Evolutionary conservation across 2,888 invertebrate species (phyloP).

Genomic region (Steinernema hermaphroditum): DNA sequence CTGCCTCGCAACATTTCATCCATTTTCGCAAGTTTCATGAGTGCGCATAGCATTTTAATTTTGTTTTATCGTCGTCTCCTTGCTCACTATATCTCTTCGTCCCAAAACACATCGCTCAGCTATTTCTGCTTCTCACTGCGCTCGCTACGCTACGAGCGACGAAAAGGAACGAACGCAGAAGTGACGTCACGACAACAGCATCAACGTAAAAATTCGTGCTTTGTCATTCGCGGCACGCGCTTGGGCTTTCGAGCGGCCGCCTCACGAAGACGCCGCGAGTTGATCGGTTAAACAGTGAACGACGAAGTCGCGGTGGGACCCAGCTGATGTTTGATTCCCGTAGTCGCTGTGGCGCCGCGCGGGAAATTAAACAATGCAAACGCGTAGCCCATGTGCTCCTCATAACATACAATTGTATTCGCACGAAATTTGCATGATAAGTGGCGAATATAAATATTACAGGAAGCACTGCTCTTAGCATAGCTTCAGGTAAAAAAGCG

Average conservation of each 20-base stretch:
- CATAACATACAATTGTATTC: too few species aligned
- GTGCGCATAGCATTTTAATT: too few species aligned
- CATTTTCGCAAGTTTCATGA: too few species aligned
- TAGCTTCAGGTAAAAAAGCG: too few species aligned
- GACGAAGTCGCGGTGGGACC: neutral
- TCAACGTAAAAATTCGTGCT: conserved; percentile 17
- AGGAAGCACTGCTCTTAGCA: too few species aligned
- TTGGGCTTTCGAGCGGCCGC: neutral
- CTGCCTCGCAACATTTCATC: too few species aligned
- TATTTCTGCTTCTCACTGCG: neutral
- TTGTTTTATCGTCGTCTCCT: too few species aligned
- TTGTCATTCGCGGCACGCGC: neutral
- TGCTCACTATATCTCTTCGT: too few species aligned
- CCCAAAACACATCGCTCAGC: neutral
- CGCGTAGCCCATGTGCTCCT: too few species aligned
- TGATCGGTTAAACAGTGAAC: neutral
- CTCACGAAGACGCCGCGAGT: neutral
- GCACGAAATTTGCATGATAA: too few species aligned
- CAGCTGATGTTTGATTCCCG: neutral
- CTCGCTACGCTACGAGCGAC: conserved; percentile 24
- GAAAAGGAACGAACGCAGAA: conserved; percentile 22
- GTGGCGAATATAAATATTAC: too few species aligned
- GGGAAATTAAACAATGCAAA: too few species aligned
- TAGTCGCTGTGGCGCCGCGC: neutral
- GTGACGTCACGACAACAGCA: conserved; percentile 23